A percentile compares a stretch with the other conserved stretches of the same genome.
These are phyloP conservation scores for Apodemia zela DNA, from an alignment of 2,888 invertebrate genomes.

Conservation along the genomic window DNA sequence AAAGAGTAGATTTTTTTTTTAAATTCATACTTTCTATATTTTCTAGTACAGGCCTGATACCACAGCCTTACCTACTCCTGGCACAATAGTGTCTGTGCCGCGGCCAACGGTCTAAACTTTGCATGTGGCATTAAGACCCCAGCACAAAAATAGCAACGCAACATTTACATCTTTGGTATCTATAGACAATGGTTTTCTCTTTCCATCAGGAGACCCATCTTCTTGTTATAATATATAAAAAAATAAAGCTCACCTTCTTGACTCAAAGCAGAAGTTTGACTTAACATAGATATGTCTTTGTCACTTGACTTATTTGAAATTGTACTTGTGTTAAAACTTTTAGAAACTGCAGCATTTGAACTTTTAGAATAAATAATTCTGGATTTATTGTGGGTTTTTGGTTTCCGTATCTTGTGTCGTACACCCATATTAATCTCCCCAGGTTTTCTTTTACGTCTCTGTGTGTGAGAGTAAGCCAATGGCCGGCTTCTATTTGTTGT, in stretches of 20 bases:
- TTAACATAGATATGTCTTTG: slow-evolving; percentile 38
- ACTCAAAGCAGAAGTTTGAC: slow-evolving; percentile 45
- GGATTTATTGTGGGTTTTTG: slow-evolving; percentile 66
- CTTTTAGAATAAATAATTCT: slow-evolving; percentile 38
- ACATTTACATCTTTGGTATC: too few species aligned
- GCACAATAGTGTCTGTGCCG: too few species aligned
- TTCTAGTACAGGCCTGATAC: too few species aligned
- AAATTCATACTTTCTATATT: too few species aligned
- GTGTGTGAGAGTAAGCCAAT: slow-evolving; percentile 48
- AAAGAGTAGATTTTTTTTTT: too few species aligned
- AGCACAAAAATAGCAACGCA: too few species aligned
- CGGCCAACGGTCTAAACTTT: too few species aligned
- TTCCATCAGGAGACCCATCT: too few species aligned
- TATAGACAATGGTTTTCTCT: too few species aligned
- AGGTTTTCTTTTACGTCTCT: slow-evolving; percentile 54
- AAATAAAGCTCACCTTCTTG: slow-evolving; percentile 49
- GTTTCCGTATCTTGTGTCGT: slow-evolving; percentile 82
- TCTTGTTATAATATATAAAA: too few species aligned
- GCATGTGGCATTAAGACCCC: too few species aligned
- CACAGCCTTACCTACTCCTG: too few species aligned
- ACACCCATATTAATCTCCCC: slow-evolving; percentile 85
- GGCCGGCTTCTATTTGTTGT: slow-evolving; percentile 45
- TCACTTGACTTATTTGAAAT: slow-evolving; percentile 35
- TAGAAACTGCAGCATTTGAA: slow-evolving; percentile 33
- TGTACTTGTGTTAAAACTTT: slow-evolving; percentile 34